Evolutionary conservation across 1,140 invertebrate genomes (phyloP).

Genomic region (Tribolium madens): DNA sequence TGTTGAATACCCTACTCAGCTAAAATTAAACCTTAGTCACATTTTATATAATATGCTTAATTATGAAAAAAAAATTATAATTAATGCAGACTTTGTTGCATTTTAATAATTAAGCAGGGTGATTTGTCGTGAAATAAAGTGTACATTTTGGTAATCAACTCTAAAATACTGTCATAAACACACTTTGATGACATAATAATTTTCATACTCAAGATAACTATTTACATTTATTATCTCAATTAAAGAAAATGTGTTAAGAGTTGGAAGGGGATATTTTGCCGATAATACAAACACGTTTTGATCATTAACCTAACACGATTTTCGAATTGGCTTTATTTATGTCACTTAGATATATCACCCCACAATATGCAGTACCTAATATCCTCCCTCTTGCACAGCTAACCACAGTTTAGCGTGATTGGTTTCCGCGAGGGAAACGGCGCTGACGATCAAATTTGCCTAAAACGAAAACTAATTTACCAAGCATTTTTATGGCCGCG

Average conservation of each 20-base stretch:
- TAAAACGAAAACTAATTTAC: not conserved
- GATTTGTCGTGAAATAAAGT: not conserved
- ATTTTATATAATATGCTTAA: not conserved
- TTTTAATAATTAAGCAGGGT: not conserved
- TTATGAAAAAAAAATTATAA: too few relatives aligned
- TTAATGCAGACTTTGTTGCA: not conserved
- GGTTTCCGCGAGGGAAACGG: not conserved
- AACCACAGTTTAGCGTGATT: constrained; percentile 1
- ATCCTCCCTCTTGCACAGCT: not conserved
- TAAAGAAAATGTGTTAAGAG: not conserved
- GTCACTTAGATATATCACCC: not conserved
- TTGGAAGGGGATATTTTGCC: not conserved
- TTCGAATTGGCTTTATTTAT: not conserved
- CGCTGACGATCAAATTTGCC: constrained; percentile 2
- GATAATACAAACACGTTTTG: not conserved
- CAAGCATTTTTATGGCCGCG: too few relatives aligned
- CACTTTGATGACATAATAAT: not conserved
- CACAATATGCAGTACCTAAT: not conserved
- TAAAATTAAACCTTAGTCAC: not conserved
- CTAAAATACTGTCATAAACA: not conserved
- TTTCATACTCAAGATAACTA: not conserved
- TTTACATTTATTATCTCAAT: not conserved
- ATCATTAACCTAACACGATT: not conserved
- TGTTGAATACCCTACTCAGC: not conserved
- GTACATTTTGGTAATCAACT: not conserved